phyloP scores from a whole-genome alignment of 30 jellyfish, hydroid and myxozoan genomes.

The Aurelia aurita complex sp. Pacific region DNA sequence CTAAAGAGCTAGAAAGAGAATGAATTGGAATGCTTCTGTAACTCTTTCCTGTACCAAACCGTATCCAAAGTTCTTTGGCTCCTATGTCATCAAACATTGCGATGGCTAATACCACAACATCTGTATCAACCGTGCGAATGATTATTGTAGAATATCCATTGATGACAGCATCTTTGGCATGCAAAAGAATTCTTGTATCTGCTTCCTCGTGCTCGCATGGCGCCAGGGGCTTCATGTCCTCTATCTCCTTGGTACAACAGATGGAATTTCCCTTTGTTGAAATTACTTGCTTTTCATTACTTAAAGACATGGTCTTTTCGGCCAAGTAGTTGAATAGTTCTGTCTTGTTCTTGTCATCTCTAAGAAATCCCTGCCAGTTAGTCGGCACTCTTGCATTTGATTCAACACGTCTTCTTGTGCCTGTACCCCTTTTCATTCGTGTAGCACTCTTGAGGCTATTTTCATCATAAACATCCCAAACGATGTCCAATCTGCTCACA shows the following conservation, averaged over 20 bases:
- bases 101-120: conserved; percentile 5
- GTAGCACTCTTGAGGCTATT: neutral
- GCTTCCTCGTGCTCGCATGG: neutral
- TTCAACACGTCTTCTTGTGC: neutral
- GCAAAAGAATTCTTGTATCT: neutral
- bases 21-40: conserved; percentile 8
- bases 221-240: neutral
- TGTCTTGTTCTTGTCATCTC: neutral
- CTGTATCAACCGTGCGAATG: conserved; percentile 40
- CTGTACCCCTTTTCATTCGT: neutral
- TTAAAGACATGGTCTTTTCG: neutral
- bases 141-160: neutral
- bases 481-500: conserved; percentile 7
- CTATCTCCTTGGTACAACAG: neutral
- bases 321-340: neutral
- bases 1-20: neutral
- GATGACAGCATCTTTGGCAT: neutral
- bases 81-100: neutral
- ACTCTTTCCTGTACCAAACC: conserved; percentile 27
- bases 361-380: conserved; percentile 1
- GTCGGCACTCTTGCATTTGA: neutral
- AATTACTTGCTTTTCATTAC: neutral
- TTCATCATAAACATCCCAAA: conserved; percentile 2
- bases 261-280: neutral
- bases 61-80: conserved; percentile 16